A percentile compares a stretch with the other conserved stretches of the same genome.
Evolutionary conservation across 2,888 invertebrate genomes (phyloP).

Genomic region (Stenodera caucasica): DNA sequence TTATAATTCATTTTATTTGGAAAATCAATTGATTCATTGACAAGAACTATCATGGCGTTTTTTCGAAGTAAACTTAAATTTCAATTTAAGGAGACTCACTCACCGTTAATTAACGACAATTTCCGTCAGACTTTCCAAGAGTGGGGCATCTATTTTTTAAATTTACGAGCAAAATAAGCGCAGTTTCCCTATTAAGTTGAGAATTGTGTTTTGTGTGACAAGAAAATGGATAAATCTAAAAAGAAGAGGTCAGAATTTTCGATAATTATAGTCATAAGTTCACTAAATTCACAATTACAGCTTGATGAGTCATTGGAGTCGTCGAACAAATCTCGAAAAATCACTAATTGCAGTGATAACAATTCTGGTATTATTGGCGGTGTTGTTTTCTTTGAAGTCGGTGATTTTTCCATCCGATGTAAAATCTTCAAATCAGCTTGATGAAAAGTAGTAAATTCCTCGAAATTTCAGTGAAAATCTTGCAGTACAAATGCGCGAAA

Average conservation of each 20-base stretch:
- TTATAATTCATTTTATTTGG: no score
- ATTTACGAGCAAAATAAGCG: not conserved
- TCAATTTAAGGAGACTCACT: not conserved
- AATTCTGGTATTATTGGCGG: not conserved
- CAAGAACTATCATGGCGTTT: not conserved
- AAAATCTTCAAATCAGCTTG: no score
- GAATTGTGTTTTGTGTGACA: not conserved
- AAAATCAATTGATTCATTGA: no score
- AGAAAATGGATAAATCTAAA: not conserved
- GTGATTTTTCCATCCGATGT: not conserved
- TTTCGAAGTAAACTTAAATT: not conserved
- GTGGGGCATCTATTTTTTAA: slow-evolving; percentile 1
- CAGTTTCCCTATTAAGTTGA: not conserved
- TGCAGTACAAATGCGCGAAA: not conserved
- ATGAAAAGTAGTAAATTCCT: no score
- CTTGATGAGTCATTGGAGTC: not conserved
- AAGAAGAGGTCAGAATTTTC: not conserved
- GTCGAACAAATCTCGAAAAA: not conserved
- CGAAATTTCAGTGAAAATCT: not conserved
- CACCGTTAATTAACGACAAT: not conserved
- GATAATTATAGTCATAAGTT: not conserved
- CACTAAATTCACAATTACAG: not conserved
- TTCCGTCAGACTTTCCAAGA: not conserved
- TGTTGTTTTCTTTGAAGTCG: not conserved
- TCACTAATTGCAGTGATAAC: not conserved